Conservation (phyloP, 2,113 vertebrate species). For the Carassius auratus region DNA sequence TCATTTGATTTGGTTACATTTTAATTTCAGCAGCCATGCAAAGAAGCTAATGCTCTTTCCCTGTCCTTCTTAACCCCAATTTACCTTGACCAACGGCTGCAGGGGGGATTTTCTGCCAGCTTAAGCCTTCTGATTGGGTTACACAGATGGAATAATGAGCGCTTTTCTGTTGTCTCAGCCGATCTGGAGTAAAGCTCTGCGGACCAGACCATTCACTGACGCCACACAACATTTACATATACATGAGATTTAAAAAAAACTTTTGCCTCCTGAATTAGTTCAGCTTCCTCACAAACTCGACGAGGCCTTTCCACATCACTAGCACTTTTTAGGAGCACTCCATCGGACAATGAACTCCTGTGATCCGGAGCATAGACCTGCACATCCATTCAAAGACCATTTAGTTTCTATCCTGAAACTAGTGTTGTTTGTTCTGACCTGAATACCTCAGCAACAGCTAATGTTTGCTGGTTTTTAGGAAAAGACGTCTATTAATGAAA, state of each 20-base stretch:
- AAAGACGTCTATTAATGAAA: not conserved
- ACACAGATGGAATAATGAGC: conserved; percentile 72
- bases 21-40: conserved; percentile 62
- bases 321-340: conserved; percentile 60
- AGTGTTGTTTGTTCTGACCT: not conserved
- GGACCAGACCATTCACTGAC: conserved; percentile 52
- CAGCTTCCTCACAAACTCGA: conserved; percentile 55
- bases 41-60: conserved; percentile 68
- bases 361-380: conserved; percentile 55
- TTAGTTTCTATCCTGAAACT: not conserved
- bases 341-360: conserved; percentile 62
- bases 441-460: conserved; percentile 15
- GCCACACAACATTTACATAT: conserved; percentile 73
- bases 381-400: conserved; percentile 20
- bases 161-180: conserved; percentile 68
- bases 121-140: conserved; percentile 68
- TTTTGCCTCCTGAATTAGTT: conserved; percentile 72
- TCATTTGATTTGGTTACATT: conserved; percentile 65
- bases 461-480: not conserved
- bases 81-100: conserved; percentile 61
- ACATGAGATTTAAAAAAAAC: conserved; percentile 69
- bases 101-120: conserved; percentile 56
- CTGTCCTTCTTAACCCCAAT: conserved; percentile 61
- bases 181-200: conserved; percentile 60
- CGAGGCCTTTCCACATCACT: conserved; percentile 67